Base-by-base conservation (phyloP, 92 coral and sea anemone genomes). In the Heliopora coerulea region DNA sequence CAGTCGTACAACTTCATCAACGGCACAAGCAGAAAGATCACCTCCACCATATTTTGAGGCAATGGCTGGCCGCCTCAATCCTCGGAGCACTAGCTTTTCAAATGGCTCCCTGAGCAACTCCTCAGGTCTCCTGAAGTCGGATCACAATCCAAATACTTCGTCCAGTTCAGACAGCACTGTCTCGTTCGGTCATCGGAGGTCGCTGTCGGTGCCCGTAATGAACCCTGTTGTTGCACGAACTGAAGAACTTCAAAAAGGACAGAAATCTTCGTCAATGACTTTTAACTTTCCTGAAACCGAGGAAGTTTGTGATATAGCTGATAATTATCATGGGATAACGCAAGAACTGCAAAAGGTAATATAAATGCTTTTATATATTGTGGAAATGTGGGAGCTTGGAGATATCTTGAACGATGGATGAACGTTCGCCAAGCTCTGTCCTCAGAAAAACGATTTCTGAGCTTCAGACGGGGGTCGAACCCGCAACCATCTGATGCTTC, bases 311-410 rank as follows among this genome's bases (percentile, higher is more conserved):
- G 77, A 70, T 17, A 30, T 70, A 49, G 77, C 28, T 8, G 86
- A 75, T 46, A 82, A 79, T 59, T 96, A 95, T 59, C 86, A 81
- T 54, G 95, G 91, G 44, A 75, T 95, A 3, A 85, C 91, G 25
- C 95, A 86, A 70, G 99, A 90, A 65, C 49, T 95, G 30, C 96
- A 95, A 49, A 88, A 89, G 96, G 97, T 92, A 32, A 23, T 17
- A 73, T 57, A 40, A 17, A 24, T 18, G 5, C 3, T 15, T 37
- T 1, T 18, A 42, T 58, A n/a, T n/a, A n/a, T n/a, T n/a, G n/a
- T n/a, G n/a, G n/a, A n/a, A n/a, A n/a, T n/a, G n/a, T n/a, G n/a
- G n/a, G n/a, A n/a, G n/a, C n/a, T n/a, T n/a, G n/a, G n/a, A n/a
- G n/a, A n/a, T n/a, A n/a, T n/a, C n/a, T n/a, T n/a, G n/a, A n/a